phyloP scores from a whole-genome alignment of 2,113 vertebrate species.

The Anser cygnoides region DNA sequence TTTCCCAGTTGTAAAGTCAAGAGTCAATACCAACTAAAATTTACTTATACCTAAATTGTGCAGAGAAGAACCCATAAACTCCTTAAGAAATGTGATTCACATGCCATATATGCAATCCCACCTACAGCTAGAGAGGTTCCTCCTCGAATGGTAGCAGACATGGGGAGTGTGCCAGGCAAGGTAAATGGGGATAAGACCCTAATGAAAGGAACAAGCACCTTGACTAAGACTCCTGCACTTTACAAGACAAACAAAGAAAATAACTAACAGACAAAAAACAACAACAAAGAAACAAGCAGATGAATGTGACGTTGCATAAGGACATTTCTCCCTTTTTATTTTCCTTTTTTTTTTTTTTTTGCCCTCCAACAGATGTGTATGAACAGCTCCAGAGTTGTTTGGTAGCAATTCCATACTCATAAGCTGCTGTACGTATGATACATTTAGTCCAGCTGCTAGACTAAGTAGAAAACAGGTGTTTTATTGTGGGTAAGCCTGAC shows the following conservation, averaged over 20 bases:
- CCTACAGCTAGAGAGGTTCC: neutral
- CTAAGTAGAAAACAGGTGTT: neutral
- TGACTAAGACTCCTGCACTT: neutral
- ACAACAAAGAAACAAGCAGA: neutral
- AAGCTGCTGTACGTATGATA: neutral
- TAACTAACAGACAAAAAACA: too few species aligned
- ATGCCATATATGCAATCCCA: neutral
- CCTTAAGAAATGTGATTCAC: neutral
- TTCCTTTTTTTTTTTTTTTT: neutral
- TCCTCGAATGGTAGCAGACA: neutral
- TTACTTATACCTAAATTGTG: neutral
- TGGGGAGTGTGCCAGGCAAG: too few species aligned
- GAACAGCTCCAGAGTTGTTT: neutral
- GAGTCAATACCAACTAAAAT: neutral
- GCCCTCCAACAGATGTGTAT: neutral
- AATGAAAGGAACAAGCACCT: neutral
- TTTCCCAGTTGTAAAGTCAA: neutral
- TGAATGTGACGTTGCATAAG: neutral
- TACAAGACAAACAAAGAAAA: neutral
- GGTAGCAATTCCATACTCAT: neutral
- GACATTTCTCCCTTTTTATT: neutral
- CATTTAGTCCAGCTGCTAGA: neutral
- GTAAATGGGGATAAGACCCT: neutral
- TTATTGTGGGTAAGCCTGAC: neutral
- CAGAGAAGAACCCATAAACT: neutral